These are phyloP conservation scores for Salpingus planirostris DNA, from an alignment of 2,888 invertebrate genomes.

Conservation along the genomic window DNA sequence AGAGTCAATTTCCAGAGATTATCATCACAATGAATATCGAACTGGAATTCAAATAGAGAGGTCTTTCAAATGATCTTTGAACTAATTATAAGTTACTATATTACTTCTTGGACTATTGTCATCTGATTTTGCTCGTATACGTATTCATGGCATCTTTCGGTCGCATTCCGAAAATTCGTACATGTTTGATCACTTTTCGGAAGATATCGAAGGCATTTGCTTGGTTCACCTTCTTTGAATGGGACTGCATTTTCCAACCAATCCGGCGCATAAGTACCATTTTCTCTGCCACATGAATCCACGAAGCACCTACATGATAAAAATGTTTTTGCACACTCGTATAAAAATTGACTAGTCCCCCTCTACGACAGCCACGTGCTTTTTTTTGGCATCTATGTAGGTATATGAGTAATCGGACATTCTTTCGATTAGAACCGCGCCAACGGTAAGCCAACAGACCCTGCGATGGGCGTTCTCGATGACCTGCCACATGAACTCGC, in stretches of 20 bases:
- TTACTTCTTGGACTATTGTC: conserved; percentile 35
- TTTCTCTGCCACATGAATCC: conserved; percentile 42
- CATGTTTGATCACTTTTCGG: conserved; percentile 12
- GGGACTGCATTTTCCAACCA: conserved; percentile 46
- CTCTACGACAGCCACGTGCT: too few relatives aligned
- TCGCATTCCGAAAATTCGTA: conserved; percentile 19
- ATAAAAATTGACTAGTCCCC: too few relatives aligned
- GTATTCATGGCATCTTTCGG: conserved; percentile 25
- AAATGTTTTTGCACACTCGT: too few relatives aligned
- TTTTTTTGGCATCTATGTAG: too few relatives aligned
- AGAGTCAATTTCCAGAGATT: conserved; percentile 59
- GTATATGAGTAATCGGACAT: too few relatives aligned
- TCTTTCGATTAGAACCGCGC: too few relatives aligned
- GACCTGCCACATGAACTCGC: too few relatives aligned
- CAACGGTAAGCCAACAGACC: too few relatives aligned
- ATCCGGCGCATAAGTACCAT: conserved; percentile 30
- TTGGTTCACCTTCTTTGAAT: conserved; percentile 23
- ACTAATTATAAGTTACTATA: conserved; percentile 10
- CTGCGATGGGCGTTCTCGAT: too few relatives aligned
- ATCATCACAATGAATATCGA: conserved; percentile 51
- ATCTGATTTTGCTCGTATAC: conserved; percentile 30
- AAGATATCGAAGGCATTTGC: conserved; percentile 23
- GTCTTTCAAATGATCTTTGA: background rate
- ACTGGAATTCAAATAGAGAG: conserved; percentile 47
- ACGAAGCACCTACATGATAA: conserved; percentile 45